A percentile compares a stretch with the other conserved stretches of the same genome.
phyloP scores from a whole-genome alignment of 2,113 vertebrate species.

The Hemicordylus capensis region DNA sequence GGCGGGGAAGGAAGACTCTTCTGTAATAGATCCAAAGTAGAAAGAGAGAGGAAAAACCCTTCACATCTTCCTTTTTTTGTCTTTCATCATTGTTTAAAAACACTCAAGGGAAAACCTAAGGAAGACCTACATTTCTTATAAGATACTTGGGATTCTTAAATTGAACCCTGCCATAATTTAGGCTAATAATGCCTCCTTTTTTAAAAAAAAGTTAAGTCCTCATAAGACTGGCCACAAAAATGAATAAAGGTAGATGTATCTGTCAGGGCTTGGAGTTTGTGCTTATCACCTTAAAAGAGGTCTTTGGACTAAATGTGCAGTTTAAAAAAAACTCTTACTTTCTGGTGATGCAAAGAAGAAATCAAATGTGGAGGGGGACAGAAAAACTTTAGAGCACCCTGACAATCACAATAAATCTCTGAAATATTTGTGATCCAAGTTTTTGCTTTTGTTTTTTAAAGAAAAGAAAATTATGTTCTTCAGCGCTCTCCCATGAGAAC shows the following conservation, averaged over 20 bases:
- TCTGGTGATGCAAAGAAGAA: not conserved
- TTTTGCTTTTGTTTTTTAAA: not conserved
- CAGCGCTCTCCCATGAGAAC: constrained; percentile 65
- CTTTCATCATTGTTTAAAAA: constrained; percentile 45
- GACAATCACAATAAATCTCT: not conserved
- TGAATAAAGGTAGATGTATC: constrained; percentile 43
- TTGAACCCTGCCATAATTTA: constrained; percentile 54
- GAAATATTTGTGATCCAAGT: not conserved
- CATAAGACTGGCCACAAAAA: not conserved
- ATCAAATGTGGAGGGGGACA: not conserved
- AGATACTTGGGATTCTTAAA: constrained; percentile 51
- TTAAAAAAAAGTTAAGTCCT: constrained; percentile 42
- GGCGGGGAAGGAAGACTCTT: constrained; percentile 73
- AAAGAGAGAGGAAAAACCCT: constrained; percentile 36
- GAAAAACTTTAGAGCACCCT: not conserved
- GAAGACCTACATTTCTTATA: constrained; percentile 44
- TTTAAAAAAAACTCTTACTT: constrained; percentile 29
- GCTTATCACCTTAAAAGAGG: constrained; percentile 27
- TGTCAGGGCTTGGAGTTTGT: constrained; percentile 31
- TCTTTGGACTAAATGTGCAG: constrained; percentile 33
- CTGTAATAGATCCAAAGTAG: constrained; percentile 76
- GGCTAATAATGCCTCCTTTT: constrained; percentile 40
- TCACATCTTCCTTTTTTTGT: constrained; percentile 63
- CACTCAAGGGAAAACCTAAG: not conserved
- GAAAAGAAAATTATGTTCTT: constrained; percentile 34